Conservation (phyloP, 2,888 invertebrate genomes). For the Heliconius aoede region DNA sequence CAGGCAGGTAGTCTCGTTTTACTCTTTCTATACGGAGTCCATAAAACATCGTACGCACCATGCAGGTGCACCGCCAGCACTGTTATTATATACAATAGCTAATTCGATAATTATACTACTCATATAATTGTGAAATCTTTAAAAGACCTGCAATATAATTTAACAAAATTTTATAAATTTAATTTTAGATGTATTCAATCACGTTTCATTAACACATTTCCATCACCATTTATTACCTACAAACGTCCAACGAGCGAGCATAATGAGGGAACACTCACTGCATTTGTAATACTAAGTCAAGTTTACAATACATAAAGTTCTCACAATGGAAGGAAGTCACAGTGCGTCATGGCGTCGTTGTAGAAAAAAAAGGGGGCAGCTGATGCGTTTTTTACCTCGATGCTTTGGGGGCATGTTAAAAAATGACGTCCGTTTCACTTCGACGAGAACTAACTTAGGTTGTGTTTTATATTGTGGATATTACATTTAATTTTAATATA, state of each 20-base stretch:
- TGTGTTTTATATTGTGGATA: not conserved
- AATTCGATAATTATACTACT: no score
- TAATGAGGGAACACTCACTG: conserved; percentile 30
- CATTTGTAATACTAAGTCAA: conserved; percentile 33
- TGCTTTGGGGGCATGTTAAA: conserved; percentile 54
- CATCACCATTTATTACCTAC: not conserved
- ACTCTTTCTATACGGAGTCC: no score
- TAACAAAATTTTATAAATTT: not conserved
- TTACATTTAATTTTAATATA: not conserved
- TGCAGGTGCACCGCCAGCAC: no score
- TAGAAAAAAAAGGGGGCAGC: conserved; percentile 57
- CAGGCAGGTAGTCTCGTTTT: no score
- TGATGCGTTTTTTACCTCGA: conserved; percentile 58
- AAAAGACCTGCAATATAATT: no score
- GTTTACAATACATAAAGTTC: conserved; percentile 52
- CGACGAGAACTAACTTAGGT: conserved; percentile 19
- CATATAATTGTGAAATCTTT: no score
- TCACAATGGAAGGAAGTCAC: conserved; percentile 82
- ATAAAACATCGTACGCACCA: no score
- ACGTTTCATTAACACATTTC: not conserved
- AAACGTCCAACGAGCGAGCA: not conserved
- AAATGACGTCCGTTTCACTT: conserved; percentile 49
- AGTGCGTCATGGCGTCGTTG: conserved; percentile 71
- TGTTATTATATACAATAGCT: no score
- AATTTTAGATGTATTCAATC: not conserved